phyloP scores from a whole-genome alignment of 1,140 invertebrate species.

The Drosophila willistoni region DNA sequence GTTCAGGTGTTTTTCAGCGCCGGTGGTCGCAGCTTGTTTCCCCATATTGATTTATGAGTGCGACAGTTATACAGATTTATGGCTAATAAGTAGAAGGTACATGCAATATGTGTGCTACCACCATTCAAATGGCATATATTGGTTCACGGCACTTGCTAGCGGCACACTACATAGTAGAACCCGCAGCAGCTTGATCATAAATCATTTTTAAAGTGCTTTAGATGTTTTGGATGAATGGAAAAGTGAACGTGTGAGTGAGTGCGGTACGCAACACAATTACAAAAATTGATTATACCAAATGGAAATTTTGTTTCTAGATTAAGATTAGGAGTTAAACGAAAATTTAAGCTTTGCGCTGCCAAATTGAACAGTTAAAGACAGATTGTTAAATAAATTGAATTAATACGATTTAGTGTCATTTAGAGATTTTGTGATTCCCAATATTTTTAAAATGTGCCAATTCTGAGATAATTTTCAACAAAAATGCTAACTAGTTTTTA shows the following conservation, averaged over 20 bases:
- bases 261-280: background rate
- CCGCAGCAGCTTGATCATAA: conserved; percentile 9
- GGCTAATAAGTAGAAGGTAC: conserved; percentile 39
- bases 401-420: too few species aligned
- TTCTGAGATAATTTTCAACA: too few species aligned
- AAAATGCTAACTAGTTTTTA: too few species aligned
- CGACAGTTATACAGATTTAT: conserved; percentile 54
- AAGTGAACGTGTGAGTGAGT: background rate
- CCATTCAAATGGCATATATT: conserved; percentile 9
- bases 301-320: conserved; percentile 3
- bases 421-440: too few species aligned
- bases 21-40: conserved; percentile 35
- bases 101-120: background rate
- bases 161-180: background rate
- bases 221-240: background rate
- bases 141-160: background rate
- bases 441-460: too few species aligned
- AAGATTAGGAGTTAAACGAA: background rate
- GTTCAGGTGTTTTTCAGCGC: background rate
- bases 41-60: conserved; percentile 51
- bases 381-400: too few species aligned
- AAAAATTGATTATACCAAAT: conserved; percentile 9
- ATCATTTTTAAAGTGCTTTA: conserved; percentile 8
- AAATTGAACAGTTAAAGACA: too few species aligned
- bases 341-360: too few species aligned